Evolutionary conservation across 2,113 vertebrate genomes (phyloP).

Genomic region (Paedocypris sp.): DNA sequence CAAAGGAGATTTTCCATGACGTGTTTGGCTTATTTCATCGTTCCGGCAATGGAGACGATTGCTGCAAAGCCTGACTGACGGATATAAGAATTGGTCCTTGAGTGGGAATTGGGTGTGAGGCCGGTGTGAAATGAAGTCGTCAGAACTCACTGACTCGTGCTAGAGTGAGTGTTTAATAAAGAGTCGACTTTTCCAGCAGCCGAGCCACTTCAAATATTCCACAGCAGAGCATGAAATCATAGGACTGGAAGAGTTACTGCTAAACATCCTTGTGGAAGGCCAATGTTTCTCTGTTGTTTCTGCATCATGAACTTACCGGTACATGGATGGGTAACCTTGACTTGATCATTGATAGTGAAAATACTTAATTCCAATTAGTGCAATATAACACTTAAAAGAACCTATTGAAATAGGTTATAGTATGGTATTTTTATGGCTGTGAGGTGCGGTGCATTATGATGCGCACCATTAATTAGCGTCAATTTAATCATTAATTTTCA

Average conservation of each 20-base stretch:
- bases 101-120: neutral
- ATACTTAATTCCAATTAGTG: too few species aligned
- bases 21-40: neutral
- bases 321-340: too few species aligned
- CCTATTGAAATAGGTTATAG: too few species aligned
- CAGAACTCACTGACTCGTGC: slow-evolving; percentile 7
- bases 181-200: slow-evolving; percentile 9
- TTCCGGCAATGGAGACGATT: neutral
- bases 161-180: neutral
- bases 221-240: slow-evolving; percentile 22
- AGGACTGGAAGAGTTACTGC: neutral
- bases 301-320: too few species aligned
- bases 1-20: neutral
- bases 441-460: too few species aligned
- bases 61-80: neutral
- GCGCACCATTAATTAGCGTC: too few species aligned
- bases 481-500: too few species aligned
- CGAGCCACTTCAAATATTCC: neutral
- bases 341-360: too few species aligned
- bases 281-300: neutral
- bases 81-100: neutral
- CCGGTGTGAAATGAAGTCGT: neutral
- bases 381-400: too few species aligned
- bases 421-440: too few species aligned
- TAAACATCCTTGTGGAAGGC: neutral